Evolutionary conservation across 1,140 invertebrate genomes (phyloP).

Genomic region (Plodia interpunctella): DNA sequence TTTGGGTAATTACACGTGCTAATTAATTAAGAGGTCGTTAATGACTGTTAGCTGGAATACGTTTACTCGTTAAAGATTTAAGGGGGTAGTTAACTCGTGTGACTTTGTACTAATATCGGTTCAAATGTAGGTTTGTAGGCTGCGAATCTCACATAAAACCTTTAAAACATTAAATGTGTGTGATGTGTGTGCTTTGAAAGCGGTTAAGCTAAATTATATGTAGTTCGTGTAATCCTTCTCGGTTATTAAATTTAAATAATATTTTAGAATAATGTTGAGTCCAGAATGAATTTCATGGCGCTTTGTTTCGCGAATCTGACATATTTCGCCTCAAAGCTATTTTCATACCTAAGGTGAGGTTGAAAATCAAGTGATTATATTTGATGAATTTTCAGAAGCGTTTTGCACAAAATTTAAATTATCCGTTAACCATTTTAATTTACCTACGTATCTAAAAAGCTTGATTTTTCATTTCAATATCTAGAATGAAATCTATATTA

Average conservation of each 20-base stretch:
- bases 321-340: neutral
- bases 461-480: too few species aligned
- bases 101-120: constrained; percentile 30
- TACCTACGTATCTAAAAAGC: too few species aligned
- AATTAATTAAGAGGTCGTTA: constrained; percentile 41
- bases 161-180: constrained; percentile 27
- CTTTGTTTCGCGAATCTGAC: constrained; percentile 9
- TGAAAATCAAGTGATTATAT: too few species aligned
- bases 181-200: constrained; percentile 21
- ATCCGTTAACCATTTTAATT: too few species aligned
- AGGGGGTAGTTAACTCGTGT: constrained; percentile 22
- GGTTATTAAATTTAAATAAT: constrained; percentile 18
- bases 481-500: too few species aligned
- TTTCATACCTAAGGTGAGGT: neutral
- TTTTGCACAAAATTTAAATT: neutral
- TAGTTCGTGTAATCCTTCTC: constrained; percentile 12
- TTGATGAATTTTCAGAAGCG: neutral
- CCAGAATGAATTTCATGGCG: constrained; percentile 15
- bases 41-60: constrained; percentile 33
- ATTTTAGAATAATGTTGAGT: constrained; percentile 38
- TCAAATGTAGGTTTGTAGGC: constrained; percentile 13
- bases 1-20: constrained; percentile 51
- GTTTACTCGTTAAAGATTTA: constrained; percentile 29
- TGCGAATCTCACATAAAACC: constrained; percentile 29
- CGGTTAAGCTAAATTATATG: constrained; percentile 26